Evolutionary conservation across 2,888 invertebrate species (phyloP).

Genomic region (Ophion obscuratus): DNA sequence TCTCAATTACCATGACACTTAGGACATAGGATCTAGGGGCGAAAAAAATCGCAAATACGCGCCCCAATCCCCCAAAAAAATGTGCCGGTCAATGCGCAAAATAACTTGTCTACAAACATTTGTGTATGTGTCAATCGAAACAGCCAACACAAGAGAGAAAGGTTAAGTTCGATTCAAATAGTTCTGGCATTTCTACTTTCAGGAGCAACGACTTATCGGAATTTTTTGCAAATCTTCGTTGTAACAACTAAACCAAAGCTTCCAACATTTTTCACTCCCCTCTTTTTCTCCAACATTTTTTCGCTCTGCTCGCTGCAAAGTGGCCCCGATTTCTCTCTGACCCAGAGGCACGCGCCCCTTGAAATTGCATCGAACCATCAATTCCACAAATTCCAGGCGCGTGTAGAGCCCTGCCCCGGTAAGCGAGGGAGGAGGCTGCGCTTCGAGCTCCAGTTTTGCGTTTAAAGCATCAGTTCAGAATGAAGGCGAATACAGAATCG

Average conservation of each 20-base stretch:
- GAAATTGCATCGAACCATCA: slow-evolving; percentile 38
- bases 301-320: slow-evolving; percentile 14
- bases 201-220: background rate
- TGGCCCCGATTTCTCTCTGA: slow-evolving; percentile 36
- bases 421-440: slow-evolving; percentile 24
- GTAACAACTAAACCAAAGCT: background rate
- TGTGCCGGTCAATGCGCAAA: too few species aligned
- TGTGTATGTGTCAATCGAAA: background rate
- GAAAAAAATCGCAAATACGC: too few species aligned
- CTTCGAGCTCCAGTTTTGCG: slow-evolving; percentile 24
- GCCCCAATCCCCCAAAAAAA: too few species aligned
- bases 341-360: slow-evolving; percentile 31
- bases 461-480: slow-evolving; percentile 13
- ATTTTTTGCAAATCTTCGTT: background rate
- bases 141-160: background rate
- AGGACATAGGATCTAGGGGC: too few species aligned
- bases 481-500: slow-evolving; percentile 37
- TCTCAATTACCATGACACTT: too few species aligned
- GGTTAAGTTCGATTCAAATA: slow-evolving; percentile 25
- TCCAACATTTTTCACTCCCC: background rate
- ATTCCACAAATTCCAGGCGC: slow-evolving; percentile 58
- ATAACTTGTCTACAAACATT: too few species aligned
- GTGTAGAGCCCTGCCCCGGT: slow-evolving; percentile 13
- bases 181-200: slow-evolving; percentile 1
- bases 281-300: background rate